Percentiles rank a stretch among this genome's conserved stretches.
Evolutionary conservation across 1,140 invertebrate species (phyloP).

Genomic region (Drosophila sulfurigaster): DNA sequence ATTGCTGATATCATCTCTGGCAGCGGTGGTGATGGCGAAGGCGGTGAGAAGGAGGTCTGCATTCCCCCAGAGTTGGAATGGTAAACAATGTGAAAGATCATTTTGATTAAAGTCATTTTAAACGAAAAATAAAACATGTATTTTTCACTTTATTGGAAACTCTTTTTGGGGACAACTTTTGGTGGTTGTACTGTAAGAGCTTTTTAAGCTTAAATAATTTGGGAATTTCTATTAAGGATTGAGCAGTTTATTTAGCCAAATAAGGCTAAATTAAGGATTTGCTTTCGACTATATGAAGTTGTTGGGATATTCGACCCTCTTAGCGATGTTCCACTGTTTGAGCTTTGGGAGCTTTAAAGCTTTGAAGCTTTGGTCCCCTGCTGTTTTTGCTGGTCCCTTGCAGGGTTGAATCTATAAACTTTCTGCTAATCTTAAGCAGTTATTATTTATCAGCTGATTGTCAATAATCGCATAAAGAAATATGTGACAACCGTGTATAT

Average conservation of each 20-base stretch:
- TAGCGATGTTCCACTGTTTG: not conserved
- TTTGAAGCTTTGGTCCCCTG: constrained; percentile 6
- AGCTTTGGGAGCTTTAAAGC: constrained; percentile 11
- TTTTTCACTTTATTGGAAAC: constrained; percentile 2
- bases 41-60: constrained; percentile 75
- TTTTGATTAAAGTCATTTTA: constrained; percentile 53
- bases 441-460: constrained; percentile 52
- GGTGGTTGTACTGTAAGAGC: not conserved
- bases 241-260: too few relatives aligned
- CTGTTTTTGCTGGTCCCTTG: not conserved
- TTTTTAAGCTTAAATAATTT: not conserved
- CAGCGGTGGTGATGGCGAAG: constrained; percentile 67
- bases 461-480: constrained; percentile 34
- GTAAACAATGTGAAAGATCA: constrained; percentile 43
- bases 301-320: not conserved
- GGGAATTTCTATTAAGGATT: not conserved
- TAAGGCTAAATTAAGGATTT: too few relatives aligned
- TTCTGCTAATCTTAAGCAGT: constrained; percentile 54
- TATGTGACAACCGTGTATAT: constrained; percentile 33
- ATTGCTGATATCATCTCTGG: constrained; percentile 62
- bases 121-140: constrained; percentile 27
- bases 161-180: constrained; percentile 1
- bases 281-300: too few relatives aligned
- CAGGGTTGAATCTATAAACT: constrained; percentile 1
- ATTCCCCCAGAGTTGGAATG: constrained; percentile 77